Base-by-base conservation (phyloP, 2,888 invertebrate species). In the Yponomeuta sedellus region DNA sequence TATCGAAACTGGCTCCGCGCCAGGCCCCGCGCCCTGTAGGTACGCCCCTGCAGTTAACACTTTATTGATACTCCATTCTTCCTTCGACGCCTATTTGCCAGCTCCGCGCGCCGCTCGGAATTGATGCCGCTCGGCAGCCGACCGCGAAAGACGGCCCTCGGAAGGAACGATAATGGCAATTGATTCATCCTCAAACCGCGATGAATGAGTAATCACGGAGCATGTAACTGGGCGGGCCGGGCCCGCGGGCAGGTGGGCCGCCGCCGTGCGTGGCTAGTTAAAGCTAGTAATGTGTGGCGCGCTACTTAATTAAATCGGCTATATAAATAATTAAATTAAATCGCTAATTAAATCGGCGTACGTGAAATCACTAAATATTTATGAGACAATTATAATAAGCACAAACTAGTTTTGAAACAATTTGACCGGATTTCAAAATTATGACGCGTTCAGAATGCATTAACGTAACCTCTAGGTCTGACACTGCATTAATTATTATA, bases 31-130 rank as follows among this genome's bases (percentile, higher is more conserved):
- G 22, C 20, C 59, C 25, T n/a, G 59, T 12, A 16, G 44, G 44
- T 52, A 10, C 44, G 44, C 44, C 44, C 44, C 44, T 16, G 44
- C 44, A 52, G 44, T 52, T 52, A 52, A 52, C 44, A 52, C 44
- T 52, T 52, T 52, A 52, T 52, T 52, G 44, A 52, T 52, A 52
- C 44, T 52, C 44, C 44, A 52, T 52, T 52, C 44, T 52, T 52
- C 44, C 16, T 52, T 16, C 44, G 12, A 16, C 16, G 44, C 44
- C 44, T 12, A 52, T 12, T 52, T 52, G 44, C 44, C 44, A 52
- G 16, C 44, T 52, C 44, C 44, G 16, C 44, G 44, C 44, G 44
- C 44, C 16, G 44, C 44, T 8, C 34, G 34, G 34, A 34, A 34
- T 34, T 6, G 34, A 34, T 34, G 34, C 34, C 34, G 34, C 16